A percentile compares a stretch with the other conserved stretches of the same genome.
These are phyloP conservation scores for Sarcophaga caerulescens DNA, from an alignment of 2,888 invertebrate genomes.

Conservation along the genomic window DNA sequence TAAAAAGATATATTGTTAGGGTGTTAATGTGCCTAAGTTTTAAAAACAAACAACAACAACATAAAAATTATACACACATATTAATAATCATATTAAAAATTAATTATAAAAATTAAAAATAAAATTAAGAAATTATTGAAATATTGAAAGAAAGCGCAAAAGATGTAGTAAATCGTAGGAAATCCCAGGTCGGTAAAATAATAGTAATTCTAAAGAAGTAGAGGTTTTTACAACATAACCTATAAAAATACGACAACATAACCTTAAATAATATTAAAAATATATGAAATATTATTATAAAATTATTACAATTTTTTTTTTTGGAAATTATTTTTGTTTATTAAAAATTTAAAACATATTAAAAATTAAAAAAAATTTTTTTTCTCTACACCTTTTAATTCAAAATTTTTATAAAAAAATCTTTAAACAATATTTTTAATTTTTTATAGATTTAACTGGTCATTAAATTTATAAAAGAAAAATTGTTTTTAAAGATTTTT, in stretches of 20 bases:
- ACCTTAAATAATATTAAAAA: neutral
- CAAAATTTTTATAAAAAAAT: neutral
- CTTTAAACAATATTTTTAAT: neutral
- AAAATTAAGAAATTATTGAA: slow-evolving; percentile 24
- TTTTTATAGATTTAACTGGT: neutral
- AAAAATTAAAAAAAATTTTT: neutral
- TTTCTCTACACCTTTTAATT: too few relatives aligned
- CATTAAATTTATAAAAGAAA: slow-evolving; percentile 6
- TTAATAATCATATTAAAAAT: slow-evolving; percentile 35
- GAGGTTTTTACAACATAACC: slow-evolving; percentile 10
- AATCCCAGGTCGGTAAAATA: slow-evolving; percentile 5
- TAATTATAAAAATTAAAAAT: slow-evolving; percentile 25
- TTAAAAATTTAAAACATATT: neutral
- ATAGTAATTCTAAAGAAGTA: slow-evolving; percentile 26
- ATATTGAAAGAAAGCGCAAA: slow-evolving; percentile 2
- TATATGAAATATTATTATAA: neutral
- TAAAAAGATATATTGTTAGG: slow-evolving; percentile 64
- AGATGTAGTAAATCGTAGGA: slow-evolving; percentile 4
- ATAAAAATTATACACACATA: slow-evolving; percentile 64
- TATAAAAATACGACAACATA: neutral
- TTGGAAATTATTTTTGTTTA: too few relatives aligned
- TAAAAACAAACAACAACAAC: slow-evolving; percentile 54
- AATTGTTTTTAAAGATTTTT: neutral
- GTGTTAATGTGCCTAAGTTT: slow-evolving; percentile 69
- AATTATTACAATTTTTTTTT: too few relatives aligned